These are phyloP conservation scores for Phania funesta DNA, from an alignment of 2,888 invertebrate species.

Conservation along the genomic window DNA sequence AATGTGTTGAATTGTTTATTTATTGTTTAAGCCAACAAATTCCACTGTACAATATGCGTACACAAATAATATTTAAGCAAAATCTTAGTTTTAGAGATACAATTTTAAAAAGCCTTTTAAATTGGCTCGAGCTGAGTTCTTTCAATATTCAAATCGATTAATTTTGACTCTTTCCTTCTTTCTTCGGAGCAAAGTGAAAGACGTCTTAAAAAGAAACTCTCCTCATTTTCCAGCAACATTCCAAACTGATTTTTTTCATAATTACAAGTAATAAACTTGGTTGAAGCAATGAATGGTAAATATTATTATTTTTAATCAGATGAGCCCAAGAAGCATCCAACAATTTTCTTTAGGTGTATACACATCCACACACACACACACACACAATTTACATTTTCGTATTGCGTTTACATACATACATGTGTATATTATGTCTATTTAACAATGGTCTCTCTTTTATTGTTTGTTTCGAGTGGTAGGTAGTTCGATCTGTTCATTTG, in stretches of 20 bases:
- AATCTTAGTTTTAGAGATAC: not conserved
- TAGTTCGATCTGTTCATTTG: conserved; percentile 5
- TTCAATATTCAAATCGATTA: too few species aligned
- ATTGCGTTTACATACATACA: not conserved
- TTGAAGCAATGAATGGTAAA: too few species aligned
- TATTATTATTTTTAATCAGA: too few species aligned
- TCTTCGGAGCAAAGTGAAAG: too few species aligned
- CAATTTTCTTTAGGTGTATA: conserved; percentile 17
- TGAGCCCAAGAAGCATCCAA: not conserved
- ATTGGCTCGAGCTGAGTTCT: too few species aligned
- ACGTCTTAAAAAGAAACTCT: too few species aligned
- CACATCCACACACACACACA: not conserved
- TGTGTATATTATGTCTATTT: conserved; percentile 1
- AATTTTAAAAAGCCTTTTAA: too few species aligned
- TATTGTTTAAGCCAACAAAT: conserved; percentile 22
- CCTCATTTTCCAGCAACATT: too few species aligned
- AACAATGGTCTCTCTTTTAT: conserved; percentile 43
- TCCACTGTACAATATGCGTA: not conserved
- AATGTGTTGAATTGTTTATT: conserved; percentile 28
- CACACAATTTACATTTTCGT: not conserved
- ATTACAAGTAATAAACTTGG: too few species aligned
- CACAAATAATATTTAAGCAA: conserved; percentile 8
- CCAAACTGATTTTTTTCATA: too few species aligned
- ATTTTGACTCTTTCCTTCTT: too few species aligned
- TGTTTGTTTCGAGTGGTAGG: conserved; percentile 8